Evolutionary conservation across 2,888 invertebrate genomes (phyloP).

Genomic region (Melanchra persicariae): DNA sequence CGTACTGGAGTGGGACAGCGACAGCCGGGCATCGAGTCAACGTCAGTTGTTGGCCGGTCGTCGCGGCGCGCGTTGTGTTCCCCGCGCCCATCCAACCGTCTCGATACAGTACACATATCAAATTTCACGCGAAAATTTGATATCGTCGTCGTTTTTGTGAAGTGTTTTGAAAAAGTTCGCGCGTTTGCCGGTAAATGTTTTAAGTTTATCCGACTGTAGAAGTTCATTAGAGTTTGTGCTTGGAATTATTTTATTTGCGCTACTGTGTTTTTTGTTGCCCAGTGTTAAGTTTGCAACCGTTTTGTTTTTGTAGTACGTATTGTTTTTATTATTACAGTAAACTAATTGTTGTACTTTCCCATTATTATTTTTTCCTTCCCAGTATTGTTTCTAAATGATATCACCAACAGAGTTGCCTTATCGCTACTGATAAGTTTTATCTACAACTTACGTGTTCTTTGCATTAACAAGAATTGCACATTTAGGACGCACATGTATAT

Average conservation of each 20-base stretch:
- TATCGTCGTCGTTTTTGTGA: slow-evolving; percentile 88
- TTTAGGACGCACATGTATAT: slow-evolving; percentile 67
- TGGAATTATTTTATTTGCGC: slow-evolving; percentile 77
- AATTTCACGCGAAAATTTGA: slow-evolving; percentile 90
- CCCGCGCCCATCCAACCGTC: slow-evolving; percentile 65
- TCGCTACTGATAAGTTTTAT: slow-evolving; percentile 86
- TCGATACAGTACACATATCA: slow-evolving; percentile 87
- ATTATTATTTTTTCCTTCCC: slow-evolving; percentile 61
- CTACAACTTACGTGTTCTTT: slow-evolving; percentile 75
- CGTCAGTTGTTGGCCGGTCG: slow-evolving; percentile 86
- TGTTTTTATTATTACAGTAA: slow-evolving; percentile 70
- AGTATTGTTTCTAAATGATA: slow-evolving; percentile 77
- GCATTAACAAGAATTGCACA: slow-evolving; percentile 78
- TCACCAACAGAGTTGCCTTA: slow-evolving; percentile 88
- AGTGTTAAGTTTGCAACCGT: slow-evolving; percentile 81
- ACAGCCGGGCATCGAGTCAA: slow-evolving; percentile 76
- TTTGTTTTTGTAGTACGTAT: slow-evolving; percentile 84
- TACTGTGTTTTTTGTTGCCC: slow-evolving; percentile 84
- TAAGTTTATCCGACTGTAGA: slow-evolving; percentile 77
- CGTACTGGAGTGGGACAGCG: slow-evolving; percentile 87
- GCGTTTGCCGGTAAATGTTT: slow-evolving; percentile 76
- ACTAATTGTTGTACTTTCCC: slow-evolving; percentile 63
- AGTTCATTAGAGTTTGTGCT: slow-evolving; percentile 76
- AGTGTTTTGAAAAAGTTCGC: slow-evolving; percentile 78
- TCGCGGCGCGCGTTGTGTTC: slow-evolving; percentile 79